Evolutionary conservation across 2,888 invertebrate species (phyloP).

Genomic region (Penaeus monodon): DNA sequence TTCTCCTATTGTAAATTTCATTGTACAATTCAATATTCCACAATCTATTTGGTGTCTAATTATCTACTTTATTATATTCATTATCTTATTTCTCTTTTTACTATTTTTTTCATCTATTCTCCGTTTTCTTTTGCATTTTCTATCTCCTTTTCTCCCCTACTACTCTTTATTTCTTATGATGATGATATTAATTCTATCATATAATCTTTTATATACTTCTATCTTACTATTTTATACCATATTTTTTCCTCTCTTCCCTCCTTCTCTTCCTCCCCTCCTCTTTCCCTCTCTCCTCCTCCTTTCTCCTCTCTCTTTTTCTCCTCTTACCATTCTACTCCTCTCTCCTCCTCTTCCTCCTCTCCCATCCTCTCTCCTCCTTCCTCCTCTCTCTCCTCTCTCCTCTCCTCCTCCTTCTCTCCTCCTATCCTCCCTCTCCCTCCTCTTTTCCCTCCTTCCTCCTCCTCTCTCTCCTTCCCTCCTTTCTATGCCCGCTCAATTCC

Average conservation of each 20-base stretch:
- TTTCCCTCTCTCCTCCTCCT: neutral
- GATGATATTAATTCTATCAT: too few species aligned
- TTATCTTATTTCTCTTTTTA: neutral
- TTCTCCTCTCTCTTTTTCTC: neutral
- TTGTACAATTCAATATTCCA: too few species aligned
- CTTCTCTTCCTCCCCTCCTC: neutral
- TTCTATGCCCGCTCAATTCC: neutral
- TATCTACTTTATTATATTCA: too few species aligned
- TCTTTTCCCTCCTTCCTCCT: neutral
- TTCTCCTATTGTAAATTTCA: too few species aligned
- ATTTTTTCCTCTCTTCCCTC: neutral
- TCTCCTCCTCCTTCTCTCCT: neutral
- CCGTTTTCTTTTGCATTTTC: too few species aligned
- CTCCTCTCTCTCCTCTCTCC: neutral
- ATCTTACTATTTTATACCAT: neutral
- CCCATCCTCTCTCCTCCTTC: neutral
- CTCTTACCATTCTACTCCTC: neutral
- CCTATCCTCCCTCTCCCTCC: neutral
- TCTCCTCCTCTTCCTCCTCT: neutral
- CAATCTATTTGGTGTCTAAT: too few species aligned
- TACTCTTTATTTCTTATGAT: too few species aligned
- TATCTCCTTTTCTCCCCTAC: neutral
- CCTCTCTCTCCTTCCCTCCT: neutral
- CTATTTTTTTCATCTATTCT: too few species aligned
- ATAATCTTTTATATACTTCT: too few species aligned